Evolutionary conservation across 2,113 vertebrate genomes (phyloP).

Genomic region (Melanostigma gelatinosum): DNA sequence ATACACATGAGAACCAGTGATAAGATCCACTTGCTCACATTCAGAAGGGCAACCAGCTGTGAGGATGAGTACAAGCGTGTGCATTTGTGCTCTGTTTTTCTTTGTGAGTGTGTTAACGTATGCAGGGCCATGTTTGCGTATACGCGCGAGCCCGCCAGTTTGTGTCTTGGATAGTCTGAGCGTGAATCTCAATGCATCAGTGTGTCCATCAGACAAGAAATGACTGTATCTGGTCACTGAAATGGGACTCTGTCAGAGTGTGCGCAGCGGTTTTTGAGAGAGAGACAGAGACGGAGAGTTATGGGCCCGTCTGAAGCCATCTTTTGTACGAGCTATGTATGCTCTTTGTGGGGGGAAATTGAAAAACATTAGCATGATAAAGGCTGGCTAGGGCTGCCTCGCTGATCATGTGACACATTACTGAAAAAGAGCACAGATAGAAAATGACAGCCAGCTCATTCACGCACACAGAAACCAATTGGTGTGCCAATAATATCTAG

Average conservation of each 20-base stretch:
- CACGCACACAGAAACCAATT: constrained; percentile 64
- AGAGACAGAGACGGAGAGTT: constrained; percentile 65
- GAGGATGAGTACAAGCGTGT: constrained; percentile 47
- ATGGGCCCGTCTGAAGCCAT: constrained; percentile 81
- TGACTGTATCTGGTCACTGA: constrained; percentile 63
- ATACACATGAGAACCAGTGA: constrained; percentile 31
- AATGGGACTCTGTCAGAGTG: constrained; percentile 61
- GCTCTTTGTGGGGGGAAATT: constrained; percentile 83
- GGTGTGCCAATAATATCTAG: constrained; percentile 67
- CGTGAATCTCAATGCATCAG: constrained; percentile 53
- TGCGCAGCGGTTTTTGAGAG: constrained; percentile 31
- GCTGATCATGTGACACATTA: constrained; percentile 79
- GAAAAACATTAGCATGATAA: constrained; percentile 90
- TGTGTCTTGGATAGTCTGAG: constrained; percentile 23
- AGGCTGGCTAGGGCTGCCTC: constrained; percentile 82
- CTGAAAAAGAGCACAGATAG: constrained; percentile 76
- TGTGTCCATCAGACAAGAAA: constrained; percentile 68
- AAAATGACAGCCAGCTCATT: constrained; percentile 79
- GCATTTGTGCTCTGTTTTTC: constrained; percentile 43
- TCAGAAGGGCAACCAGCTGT: constrained; percentile 61
- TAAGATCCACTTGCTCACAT: constrained; percentile 70
- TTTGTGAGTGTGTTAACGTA: constrained; percentile 10
- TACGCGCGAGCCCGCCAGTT: background rate
- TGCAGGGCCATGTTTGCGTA: constrained; percentile 16
- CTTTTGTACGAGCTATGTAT: constrained; percentile 86